Evolutionary conservation across 2,797 vertebrate species (phyloP), one percentile per base, ranked within the genome.

Genomic region (Protosalanx chinensis): DNA sequence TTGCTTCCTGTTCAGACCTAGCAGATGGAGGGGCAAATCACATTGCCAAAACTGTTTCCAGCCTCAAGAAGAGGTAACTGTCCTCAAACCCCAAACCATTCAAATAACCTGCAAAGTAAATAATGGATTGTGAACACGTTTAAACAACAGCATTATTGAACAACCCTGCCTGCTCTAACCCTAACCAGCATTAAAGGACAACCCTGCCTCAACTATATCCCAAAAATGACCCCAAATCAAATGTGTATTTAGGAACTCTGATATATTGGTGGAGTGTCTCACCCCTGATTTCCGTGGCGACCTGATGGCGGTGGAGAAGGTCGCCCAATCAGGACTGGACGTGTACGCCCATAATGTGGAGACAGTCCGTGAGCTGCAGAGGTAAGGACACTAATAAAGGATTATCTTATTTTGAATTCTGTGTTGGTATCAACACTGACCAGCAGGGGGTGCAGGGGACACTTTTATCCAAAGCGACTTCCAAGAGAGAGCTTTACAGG

Each of bases 341-440:
- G 98, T 99, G 4, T 99, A 95, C 0, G 98, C 97, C 0, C 98
- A 99, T 85, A 98, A 99, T 20, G 92, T 99, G 79, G 97, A 98
- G 87, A 99, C 97, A 0, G 97, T 99, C 68, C 93, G 95, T 0
- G 94, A 94, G n/a, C 86, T 98, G 27, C 98, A 99, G 81, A 93
- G 96, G 98, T 99, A 80, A 5, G 12, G 10, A 41, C 32, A 46
- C 23, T 27, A 27, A 27, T 27, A 27, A 27, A 27, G 23, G 23
- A 27, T 27, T 1, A 27, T 27, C 23, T 41, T 2, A 41, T 41
- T 41, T 41, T 41, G 1, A 41, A 10, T 46, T 46, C 41, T 8
- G 41, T 46, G 20, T 60, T 18, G 32, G 15, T 64, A 72, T 59
- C 71, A 27, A 62, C 12, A 12, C 12, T 65, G 35, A 67, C 79